Base-by-base conservation (phyloP, 1,140 invertebrate genomes). In the Stenopsyche tienmushanensis region DNA sequence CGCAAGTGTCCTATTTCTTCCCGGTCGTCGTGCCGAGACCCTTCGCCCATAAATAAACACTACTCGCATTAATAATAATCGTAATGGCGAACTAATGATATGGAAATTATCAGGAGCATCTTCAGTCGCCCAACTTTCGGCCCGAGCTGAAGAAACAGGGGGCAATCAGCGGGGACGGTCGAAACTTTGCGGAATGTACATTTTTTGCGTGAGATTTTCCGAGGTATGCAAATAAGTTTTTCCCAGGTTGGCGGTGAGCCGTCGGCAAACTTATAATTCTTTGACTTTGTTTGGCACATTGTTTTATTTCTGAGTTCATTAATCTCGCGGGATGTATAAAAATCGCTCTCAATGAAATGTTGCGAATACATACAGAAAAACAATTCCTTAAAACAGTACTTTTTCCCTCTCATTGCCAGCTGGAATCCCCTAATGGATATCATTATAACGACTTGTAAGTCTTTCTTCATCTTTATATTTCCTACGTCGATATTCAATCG, bases 61-160 rank as follows among this genome's bases (percentile, higher is more conserved):
- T 50, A 65, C 23, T 66, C 64, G 60, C 67, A 69, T 69, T 70
- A 66, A 70, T 66, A 64, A 66, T 64, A 66, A 66, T 70, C 64
- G 62, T 66, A 66, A 70, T 64, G 59, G 52, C 44, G 41, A 66
- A 70, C 60, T 70, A 70, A 70, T 70, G 68, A 64, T 45, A 64
- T 64, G 68, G 68, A 70, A 70, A 66, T 59, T 69, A 66, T 69
- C 67, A 66, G 49, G 44, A 52, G 53, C 60, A 55, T 67, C 66
- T 67, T 62, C 44, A 3, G 59, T 29, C 54, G 5, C 26, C 45
- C 23, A 18, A 26, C 50, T 53, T 18, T n/a, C n/a, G 3, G 47
- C 18, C 23, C 45, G 45, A 49, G 17, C 45, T 25, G 50, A 34
- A 34, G 50, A 25, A 25, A 34, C 10, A 29, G 54, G 54, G 17